Evolutionary conservation across 2,888 invertebrate species (phyloP).

Genomic region (Orthosia gracilis): DNA sequence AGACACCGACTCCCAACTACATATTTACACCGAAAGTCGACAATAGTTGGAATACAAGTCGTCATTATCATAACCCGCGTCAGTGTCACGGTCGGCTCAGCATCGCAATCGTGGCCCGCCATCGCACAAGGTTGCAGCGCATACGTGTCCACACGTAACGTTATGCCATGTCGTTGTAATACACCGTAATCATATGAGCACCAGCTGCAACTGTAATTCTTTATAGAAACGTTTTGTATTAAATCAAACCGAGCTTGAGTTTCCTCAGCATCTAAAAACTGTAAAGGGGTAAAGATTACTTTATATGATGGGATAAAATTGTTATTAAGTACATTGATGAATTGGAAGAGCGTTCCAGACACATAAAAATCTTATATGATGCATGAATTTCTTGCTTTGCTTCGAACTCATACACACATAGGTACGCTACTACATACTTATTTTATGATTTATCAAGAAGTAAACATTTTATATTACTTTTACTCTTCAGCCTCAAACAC

Average conservation of each 20-base stretch:
- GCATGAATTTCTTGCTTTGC: background rate
- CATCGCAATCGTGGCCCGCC: constrained; percentile 82
- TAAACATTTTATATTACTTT: too few species aligned
- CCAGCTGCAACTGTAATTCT: constrained; percentile 57
- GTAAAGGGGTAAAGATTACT: background rate
- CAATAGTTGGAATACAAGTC: constrained; percentile 76
- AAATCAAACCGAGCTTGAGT: constrained; percentile 27
- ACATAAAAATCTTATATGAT: background rate
- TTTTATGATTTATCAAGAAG: too few species aligned
- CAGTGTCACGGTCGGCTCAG: constrained; percentile 88
- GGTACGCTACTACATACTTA: too few species aligned
- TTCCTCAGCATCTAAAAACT: background rate
- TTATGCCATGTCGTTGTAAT: constrained; percentile 76
- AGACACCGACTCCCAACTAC: constrained; percentile 71
- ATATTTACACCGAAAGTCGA: constrained; percentile 77
- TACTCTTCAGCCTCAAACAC: too few species aligned
- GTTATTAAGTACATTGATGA: background rate
- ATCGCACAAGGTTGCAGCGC: constrained; percentile 86
- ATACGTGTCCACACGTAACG: constrained; percentile 84
- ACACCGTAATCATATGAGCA: constrained; percentile 70
- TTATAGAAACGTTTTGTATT: constrained; percentile 39
- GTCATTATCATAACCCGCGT: constrained; percentile 84
- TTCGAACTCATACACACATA: too few species aligned
- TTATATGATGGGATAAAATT: background rate
- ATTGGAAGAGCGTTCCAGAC: background rate